Base-by-base conservation (phyloP, 2,797 vertebrate species). In the Tadarida brasiliensis region DNA sequence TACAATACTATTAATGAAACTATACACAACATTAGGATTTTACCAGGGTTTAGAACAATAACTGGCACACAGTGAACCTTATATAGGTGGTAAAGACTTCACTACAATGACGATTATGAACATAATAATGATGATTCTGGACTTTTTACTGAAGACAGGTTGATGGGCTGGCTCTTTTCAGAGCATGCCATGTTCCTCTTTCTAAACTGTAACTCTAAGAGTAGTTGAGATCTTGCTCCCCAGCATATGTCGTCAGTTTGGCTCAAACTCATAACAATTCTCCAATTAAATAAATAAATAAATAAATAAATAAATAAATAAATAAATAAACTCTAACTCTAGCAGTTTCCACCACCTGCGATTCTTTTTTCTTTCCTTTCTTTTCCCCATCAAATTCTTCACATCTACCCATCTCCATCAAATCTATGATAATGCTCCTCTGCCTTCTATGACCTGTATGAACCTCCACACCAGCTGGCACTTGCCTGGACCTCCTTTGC, bases 331-430 rank as follows among this genome's bases (percentile, higher is more conserved):
- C 35, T 51, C 24, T 74, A 61, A 87, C 22, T 67, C 47, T 81
- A 85, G 67, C 22, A 76, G 14, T 68, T 63, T 35, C 51, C 12
- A 71, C 5, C 8, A 78, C 22, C 33, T 90, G 59, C 7, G 17
- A 82, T 91, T 89, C 26, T 19, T 68, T 81, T 84, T 82, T 74
- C 44, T 10, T 33, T 86, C 2, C 20, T 92, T 87, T 76, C n/a
- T 83, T 92, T 87, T 59, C 24, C 11, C 24, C 15, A 47, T 80
- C 26, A 80, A 95, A 87, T 82, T 81, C 20, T 89, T 86, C 65
- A 78, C 20, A 80, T 51, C 17, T 28, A 65, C 1, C 4, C 54
- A 51, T 33, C 28, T 30, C 59, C 26, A 49, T 74, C 14, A 65
- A 88, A 39, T 73, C 12, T 90, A 87, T 51, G 63, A 51, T 47